phyloP scores from a whole-genome alignment of 2,888 invertebrate species.

The Tenthredo amoena region DNA sequence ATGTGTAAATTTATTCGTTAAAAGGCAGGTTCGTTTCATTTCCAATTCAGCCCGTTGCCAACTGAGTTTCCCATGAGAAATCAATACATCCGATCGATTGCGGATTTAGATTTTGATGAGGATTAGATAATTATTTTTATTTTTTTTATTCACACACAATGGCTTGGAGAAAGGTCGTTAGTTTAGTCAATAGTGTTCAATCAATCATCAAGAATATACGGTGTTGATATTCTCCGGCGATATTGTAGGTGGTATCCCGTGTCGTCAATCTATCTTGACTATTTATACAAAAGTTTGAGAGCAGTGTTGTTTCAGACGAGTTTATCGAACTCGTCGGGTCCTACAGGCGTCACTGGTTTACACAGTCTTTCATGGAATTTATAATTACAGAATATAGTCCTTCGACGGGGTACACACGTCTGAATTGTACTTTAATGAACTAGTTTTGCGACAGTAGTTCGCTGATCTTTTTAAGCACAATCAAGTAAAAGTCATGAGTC shows the following conservation, averaged over 20 bases:
- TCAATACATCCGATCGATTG: no score
- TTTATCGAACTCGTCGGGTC: neutral
- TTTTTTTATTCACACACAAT: neutral
- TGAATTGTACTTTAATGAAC: no score
- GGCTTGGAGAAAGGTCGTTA: neutral
- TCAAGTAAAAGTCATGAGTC: no score
- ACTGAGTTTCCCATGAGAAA: neutral
- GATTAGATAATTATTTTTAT: neutral
- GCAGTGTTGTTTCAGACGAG: neutral
- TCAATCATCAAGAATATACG: neutral
- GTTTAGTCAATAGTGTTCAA: neutral
- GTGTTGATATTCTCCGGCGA: neutral
- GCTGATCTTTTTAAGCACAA: no score
- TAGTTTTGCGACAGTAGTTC: no score
- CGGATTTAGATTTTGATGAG: neutral
- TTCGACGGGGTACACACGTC: neutral
- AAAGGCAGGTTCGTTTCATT: neutral
- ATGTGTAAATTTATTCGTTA: neutral
- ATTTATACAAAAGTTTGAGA: neutral
- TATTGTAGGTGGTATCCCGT: neutral
- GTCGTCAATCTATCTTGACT: neutral
- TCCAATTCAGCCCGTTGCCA: neutral
- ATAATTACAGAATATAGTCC: neutral
- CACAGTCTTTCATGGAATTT: neutral
- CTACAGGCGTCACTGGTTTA: neutral